Base-by-base conservation (phyloP, 2,888 invertebrate species). In the Stenichneumon culpator region DNA sequence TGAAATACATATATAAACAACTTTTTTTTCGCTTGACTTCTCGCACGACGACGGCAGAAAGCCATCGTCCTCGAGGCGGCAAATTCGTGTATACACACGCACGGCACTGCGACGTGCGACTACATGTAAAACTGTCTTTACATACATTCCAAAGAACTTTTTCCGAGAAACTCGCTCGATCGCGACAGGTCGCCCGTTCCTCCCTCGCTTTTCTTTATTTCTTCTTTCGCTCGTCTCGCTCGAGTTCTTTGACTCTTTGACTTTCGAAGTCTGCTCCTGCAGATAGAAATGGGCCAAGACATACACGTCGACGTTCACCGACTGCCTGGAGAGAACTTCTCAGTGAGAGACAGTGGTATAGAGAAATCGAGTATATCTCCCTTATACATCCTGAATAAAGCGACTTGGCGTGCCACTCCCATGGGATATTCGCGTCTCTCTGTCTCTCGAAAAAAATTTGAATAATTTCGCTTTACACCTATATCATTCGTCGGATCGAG, bases 181-280 rank as follows among this genome's bases (percentile, higher is more conserved):
- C 82, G 82, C 70, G 82, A 82, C 84, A 72, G 78, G 47, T 84
- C 73, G 70, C 75, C 75, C 70, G 74, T 85, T 79, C 74, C 74
- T 60, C 65, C 19, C 54, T 69, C 54, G 54, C 50, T 60, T 81
- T 78, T 79, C 74, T 70, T 74, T 79, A 79, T 79, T 70, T 79
- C 69, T 19, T 44, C 68, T 73, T 78, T 47, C 16, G 5, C 54
- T 67, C 52, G 63, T 19, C 72, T 50, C 73, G 39, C 32, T 36
- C 72, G 52, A 28, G 74, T 79, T 79, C 84, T 85, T 85, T 85
- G 84, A 85, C 84, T 82, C 82, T 82, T 85, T 82, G 84, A 85
- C 74, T 75, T 70, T 22, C 50, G 65, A 79, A 79, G 74, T 79
- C 69, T 65, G 25, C 69, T 72, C 69, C 16, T 47, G 63, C 28